Base-by-base conservation (phyloP, 2,888 invertebrate species). In the Acrobasis repandana region DNA sequence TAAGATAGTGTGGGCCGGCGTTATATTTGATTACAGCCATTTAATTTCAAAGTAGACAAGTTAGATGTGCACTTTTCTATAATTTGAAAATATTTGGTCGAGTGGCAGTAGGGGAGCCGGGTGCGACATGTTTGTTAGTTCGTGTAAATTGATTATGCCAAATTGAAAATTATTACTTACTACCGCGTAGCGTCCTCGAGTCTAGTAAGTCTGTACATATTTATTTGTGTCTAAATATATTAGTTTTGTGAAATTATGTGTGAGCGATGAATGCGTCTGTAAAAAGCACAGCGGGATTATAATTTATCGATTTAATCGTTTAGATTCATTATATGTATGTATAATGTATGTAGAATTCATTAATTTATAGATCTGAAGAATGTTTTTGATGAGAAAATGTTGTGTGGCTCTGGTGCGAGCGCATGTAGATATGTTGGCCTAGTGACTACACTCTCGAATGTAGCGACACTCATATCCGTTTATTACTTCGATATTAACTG, bases 141-240 rank as follows among this genome's bases (percentile, higher is more conserved):
- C 38, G 38, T 54, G 54, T 38, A 38, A 38, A 54, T 54, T 54
- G 3, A 38, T 54, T 38, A 38, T 38, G 54, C 54, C 38, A 54
- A 54, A 54, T 50, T 50, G 50, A 50, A 50, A 14, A 50, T 50
- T 11, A 9, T n/a, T 36, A 52, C 36, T 36, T 52, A 36, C 52
- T 15, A 52, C 52, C 52, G 51, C 51, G 28, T n/a, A 5, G 47
- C 38, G 36, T 38, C 38, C n/a, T 38, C 50, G 54, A 11, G 54
- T 38, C 51, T 43, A 43, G 58, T 62, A 61, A 68, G 63, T 66
- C 71, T 82, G 82, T 82, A 82, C 74, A 81, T 82, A 82, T 79
- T 79, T 75, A 69, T 78, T 74, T 76, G 73, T 73, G 67, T 77
- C 71, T 78, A 73, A 76, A 73, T 73, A 72, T 70, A 78, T 76